Evolutionary conservation across 2,113 vertebrate genomes (phyloP).

Genomic region (Odocoileus virginianus): DNA sequence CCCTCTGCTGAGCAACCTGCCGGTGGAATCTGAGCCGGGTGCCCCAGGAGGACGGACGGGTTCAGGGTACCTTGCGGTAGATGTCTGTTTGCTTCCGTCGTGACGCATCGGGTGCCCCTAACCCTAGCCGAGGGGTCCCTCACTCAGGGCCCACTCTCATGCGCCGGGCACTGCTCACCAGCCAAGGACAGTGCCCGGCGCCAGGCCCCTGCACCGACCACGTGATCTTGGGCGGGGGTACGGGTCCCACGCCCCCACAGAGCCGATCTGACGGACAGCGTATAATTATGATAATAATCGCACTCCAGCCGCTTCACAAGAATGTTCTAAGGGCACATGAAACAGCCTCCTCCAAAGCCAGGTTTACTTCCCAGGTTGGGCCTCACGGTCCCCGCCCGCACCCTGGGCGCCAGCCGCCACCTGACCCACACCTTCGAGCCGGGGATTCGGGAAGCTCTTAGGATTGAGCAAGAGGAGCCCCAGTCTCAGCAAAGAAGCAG

Average conservation of each 20-base stretch:
- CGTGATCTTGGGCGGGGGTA: not conserved
- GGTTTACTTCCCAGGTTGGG: not conserved
- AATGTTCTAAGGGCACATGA: not conserved
- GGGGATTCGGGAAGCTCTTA: not conserved
- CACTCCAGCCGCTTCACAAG: not conserved
- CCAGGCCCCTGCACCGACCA: not conserved
- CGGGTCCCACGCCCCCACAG: not conserved
- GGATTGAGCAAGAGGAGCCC: not conserved
- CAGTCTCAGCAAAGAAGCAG: not conserved
- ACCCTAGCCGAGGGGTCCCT: not conserved
- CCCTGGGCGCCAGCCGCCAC: not conserved
- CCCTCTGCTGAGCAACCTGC: not conserved
- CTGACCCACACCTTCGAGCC: not conserved
- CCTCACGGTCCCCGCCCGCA: not conserved
- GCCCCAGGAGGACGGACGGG: not conserved
- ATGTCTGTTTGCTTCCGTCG: not conserved
- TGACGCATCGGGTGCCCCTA: not conserved
- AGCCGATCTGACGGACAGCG: not conserved
- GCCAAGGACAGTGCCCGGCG: not conserved
- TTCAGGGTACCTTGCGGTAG: not conserved
- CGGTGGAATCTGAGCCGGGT: too few relatives aligned
- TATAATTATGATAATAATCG: constrained; percentile 39
- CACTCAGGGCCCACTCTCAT: not conserved
- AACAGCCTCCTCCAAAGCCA: not conserved
- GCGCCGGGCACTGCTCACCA: not conserved